These are phyloP conservation scores for Anoplius nigerrimus DNA, from an alignment of 2,888 invertebrate genomes.

Conservation along the genomic window DNA sequence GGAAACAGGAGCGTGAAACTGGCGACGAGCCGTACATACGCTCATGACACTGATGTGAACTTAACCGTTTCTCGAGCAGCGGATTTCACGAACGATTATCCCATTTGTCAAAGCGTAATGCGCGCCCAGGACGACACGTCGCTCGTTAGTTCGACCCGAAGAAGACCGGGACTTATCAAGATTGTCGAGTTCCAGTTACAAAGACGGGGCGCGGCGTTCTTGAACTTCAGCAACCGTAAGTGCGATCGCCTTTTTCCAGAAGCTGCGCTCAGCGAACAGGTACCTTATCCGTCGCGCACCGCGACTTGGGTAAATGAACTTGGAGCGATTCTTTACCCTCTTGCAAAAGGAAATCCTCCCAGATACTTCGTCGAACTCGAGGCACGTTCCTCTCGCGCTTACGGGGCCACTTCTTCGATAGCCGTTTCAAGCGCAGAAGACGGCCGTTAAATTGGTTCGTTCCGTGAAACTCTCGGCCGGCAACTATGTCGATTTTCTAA, in stretches of 20 bases:
- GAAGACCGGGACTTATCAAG: constrained; percentile 14
- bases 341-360: constrained; percentile 17
- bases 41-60: no score
- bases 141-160: background rate
- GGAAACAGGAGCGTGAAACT: no score
- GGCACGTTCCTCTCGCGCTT: background rate
- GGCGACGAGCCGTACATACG: no score
- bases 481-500: no score
- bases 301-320: constrained; percentile 14
- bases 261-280: constrained; percentile 9
- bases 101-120: no score
- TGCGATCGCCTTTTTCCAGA: constrained; percentile 40
- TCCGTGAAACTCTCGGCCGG: no score
- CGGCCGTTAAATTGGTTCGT: no score
- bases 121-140: no score
- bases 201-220: constrained; percentile 48
- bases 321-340: constrained; percentile 15
- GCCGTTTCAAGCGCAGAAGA: no score
- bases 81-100: no score
- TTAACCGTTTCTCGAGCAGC: no score
- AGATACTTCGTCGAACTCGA: constrained; percentile 16
- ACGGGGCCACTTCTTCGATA: no score
- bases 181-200: constrained; percentile 28
- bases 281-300: constrained; percentile 15
- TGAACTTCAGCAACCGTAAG: constrained; percentile 55